Conservation (phyloP, 2,888 invertebrate genomes). For the Hypomecis atomaria region DNA sequence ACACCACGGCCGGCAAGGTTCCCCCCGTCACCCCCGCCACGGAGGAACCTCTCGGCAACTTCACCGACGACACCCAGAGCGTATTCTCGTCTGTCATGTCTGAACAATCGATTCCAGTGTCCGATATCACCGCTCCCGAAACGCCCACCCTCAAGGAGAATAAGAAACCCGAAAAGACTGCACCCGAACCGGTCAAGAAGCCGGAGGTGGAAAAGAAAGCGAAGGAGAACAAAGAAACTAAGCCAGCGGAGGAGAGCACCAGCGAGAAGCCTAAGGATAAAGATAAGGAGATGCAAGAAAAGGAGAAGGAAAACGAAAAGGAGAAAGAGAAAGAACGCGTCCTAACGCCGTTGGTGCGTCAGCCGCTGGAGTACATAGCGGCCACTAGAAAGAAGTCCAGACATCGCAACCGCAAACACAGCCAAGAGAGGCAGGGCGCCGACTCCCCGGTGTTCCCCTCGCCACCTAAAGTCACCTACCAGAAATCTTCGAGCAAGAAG, state of each 20-base stretch:
- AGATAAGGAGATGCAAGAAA: slow-evolving; percentile 49
- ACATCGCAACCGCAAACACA: slow-evolving; percentile 87
- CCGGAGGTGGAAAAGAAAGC: slow-evolving; percentile 60
- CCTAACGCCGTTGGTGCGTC: slow-evolving; percentile 87
- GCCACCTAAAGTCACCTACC: slow-evolving; percentile 87
- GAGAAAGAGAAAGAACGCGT: slow-evolving; percentile 79
- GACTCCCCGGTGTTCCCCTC: slow-evolving; percentile 88
- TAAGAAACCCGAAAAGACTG: slow-evolving; percentile 64
- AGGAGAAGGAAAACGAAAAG: slow-evolving; percentile 56
- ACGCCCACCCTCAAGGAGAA: slow-evolving; percentile 84
- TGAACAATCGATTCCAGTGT: slow-evolving; percentile 88
- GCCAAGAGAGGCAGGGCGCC: slow-evolving; percentile 86
- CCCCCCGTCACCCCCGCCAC: slow-evolving; percentile 89
- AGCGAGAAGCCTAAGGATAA: slow-evolving; percentile 62
- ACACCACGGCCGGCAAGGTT: slow-evolving; percentile 84
- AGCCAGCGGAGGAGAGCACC: slow-evolving; percentile 64
- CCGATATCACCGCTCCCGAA: slow-evolving; percentile 86
- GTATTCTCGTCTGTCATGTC: slow-evolving; percentile 91
- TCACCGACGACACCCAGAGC: slow-evolving; percentile 90
- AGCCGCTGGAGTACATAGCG: slow-evolving; percentile 90
- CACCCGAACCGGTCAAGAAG: slow-evolving; percentile 62
- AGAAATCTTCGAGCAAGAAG: slow-evolving; percentile 83
- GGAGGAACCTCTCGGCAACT: slow-evolving; percentile 86
- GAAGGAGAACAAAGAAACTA: slow-evolving; percentile 60
- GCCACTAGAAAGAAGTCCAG: slow-evolving; percentile 89